phyloP scores from a whole-genome alignment of 2,888 invertebrate genomes.

The Lasioglossum morio region DNA sequence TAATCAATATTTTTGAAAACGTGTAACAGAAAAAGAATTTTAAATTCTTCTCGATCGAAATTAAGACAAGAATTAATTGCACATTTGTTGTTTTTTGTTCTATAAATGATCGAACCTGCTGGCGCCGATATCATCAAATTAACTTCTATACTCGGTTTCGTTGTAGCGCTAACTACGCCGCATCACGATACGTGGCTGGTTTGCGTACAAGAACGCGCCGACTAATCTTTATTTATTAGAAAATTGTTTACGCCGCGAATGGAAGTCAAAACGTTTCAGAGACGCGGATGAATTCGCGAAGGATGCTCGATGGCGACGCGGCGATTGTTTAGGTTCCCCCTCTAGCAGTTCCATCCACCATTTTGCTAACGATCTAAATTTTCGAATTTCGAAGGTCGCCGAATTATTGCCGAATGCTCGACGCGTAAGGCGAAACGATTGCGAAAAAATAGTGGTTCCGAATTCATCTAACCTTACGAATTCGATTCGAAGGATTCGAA shows the following conservation, averaged over 20 bases:
- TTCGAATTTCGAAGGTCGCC: conserved; percentile 55
- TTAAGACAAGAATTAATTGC: too few relatives aligned
- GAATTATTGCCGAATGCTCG: background rate
- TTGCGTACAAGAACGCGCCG: background rate
- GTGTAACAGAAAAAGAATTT: too few relatives aligned
- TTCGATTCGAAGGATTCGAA: background rate
- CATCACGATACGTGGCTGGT: conserved; percentile 7
- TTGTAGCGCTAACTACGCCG: background rate
- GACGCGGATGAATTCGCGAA: background rate
- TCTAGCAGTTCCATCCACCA: conserved; percentile 64
- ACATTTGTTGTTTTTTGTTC: too few relatives aligned
- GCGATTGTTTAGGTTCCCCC: conserved; percentile 50
- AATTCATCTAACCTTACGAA: too few relatives aligned
- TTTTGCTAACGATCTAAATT: conserved; percentile 64
- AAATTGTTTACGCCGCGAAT: background rate
- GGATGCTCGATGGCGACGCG: conserved; percentile 51
- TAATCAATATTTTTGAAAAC: too few relatives aligned
- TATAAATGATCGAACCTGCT: too few relatives aligned
- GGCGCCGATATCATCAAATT: too few relatives aligned
- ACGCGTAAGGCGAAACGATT: background rate
- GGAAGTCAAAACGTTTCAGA: background rate
- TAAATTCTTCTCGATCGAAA: too few relatives aligned
- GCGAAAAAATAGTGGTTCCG: background rate
- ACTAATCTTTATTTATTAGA: background rate
- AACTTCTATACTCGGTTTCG: background rate